phyloP scores from a whole-genome alignment of 2,113 vertebrate genomes.

The Rousettus leschenaultii region DNA sequence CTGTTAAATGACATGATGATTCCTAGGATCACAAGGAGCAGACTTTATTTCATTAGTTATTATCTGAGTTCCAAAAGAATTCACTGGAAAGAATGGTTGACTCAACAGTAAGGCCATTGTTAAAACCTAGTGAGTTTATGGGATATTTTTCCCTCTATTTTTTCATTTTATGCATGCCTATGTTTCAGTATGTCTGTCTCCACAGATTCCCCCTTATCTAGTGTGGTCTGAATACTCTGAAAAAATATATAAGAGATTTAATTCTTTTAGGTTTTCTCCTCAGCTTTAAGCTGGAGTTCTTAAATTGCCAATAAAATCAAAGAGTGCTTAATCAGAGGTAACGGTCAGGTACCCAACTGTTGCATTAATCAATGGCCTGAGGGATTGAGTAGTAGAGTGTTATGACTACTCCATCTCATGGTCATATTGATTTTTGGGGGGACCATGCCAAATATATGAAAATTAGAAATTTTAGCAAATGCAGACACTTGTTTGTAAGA shows the following conservation, averaged over 20 bases:
- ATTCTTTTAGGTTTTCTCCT: conserved; percentile 10
- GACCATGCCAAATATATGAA: not conserved
- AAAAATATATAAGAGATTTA: not conserved
- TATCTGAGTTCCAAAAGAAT: not conserved
- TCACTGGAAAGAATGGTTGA: not conserved
- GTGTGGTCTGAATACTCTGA: not conserved
- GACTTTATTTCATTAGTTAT: not conserved
- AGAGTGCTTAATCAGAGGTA: conserved; percentile 28
- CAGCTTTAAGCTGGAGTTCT: conserved; percentile 20
- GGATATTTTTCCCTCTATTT: not conserved
- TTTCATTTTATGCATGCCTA: not conserved
- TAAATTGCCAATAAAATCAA: conserved; percentile 53
- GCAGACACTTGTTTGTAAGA: not conserved
- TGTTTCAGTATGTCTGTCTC: not conserved
- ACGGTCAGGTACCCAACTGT: not conserved
- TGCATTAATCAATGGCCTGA: conserved; percentile 6
- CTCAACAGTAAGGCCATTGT: not conserved
- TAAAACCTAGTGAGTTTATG: not conserved
- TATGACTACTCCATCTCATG: not conserved
- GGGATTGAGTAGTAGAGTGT: not conserved
- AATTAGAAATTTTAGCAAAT: not conserved
- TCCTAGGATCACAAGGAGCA: not conserved
- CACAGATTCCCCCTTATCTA: not conserved
- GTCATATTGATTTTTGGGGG: not conserved
- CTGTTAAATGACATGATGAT: not conserved